Base-by-base conservation (phyloP, 92 coral and sea anemone species). In the Bergia sp. region DNA sequence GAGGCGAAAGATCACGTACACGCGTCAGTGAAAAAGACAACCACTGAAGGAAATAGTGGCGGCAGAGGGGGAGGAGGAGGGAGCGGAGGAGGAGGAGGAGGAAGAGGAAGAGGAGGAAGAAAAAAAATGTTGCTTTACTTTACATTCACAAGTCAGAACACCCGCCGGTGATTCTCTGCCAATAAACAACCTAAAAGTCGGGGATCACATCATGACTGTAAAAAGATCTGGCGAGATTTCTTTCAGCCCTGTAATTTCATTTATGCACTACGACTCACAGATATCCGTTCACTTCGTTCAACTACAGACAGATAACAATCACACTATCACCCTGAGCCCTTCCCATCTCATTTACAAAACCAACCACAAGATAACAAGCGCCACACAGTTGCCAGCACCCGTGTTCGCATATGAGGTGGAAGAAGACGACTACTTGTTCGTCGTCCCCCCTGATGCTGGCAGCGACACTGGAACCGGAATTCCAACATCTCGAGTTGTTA, bases 111-210 rank as follows among this genome's bases (percentile, higher is more conserved):
- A n/a, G n/a, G n/a, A n/a, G n/a, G n/a, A n/a, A n/a, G n/a, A n/a
- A n/a, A n/a, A n/a, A n/a, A n/a, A n/a, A n/a, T n/a, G 89, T 7
- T 96, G 99, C 76, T 96, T 96, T 91, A 88, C 93, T 73, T 82
- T 94, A 72, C 80, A 92, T 42, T 96, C 98, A 29, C 64, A 88
- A 11, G 95, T 96, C 72, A 87, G 80, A 72, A 87, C 94, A 49
- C 86, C 83, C 64, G 82, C 84, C 50, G 98, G 98, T 40, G 73
- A 82, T 12, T 78, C 66, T 49, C 75, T 90, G 72, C 90, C 88
- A 73, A 87, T 96, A 81, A 83, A 86, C 75, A 76, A 90, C 47
- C 87, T 96, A 55, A 92, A 90, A 88, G 82, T 94, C 9, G 98
- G 99, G 36, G 94, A 96, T 82, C 91, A 81, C 61, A 92, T 95